Base-by-base conservation (phyloP, 2,888 invertebrate species). In the Pachliopta kotzebuea region DNA sequence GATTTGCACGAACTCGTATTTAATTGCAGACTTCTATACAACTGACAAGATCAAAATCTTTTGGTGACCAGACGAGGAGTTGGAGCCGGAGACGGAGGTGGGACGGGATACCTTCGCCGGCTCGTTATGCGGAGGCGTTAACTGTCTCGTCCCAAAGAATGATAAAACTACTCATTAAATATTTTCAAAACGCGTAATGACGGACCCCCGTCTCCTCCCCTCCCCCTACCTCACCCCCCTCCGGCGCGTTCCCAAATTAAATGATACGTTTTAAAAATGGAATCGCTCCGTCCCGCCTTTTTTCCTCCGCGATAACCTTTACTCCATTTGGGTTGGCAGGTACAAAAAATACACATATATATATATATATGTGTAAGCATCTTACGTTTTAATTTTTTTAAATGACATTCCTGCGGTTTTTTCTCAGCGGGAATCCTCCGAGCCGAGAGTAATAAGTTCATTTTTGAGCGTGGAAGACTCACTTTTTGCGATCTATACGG, bases 261-360 rank as follows among this genome's bases (percentile, higher is more conserved):
- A 91, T 91, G 88, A 91, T 90, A 90, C 88, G 88, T 91, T 91
- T 90, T 86, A 88, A 90, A 90, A 91, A 90, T 90, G 91, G 89
- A 90, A 91, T 90, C 89, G 89, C 86, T 88, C 85, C 73, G 88
- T 81, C 89, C 90, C 90, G 90, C 90, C 90, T 88, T 88, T 88
- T 89, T 89, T 86, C 84, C 86, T 81, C 76, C 80, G 87, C 90
- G 90, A 91, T 91, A 90, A 89, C 89, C 89, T 90, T 90, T 85
- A 86, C 87, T 85, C 88, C 88, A 84, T 87, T 88, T 85, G 88
- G 85, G 84, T 85, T 83, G 85, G 84, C 88, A n/a, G 81, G 85
- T 85, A 88, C 81, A n/a, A 20, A 49, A 84, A 86, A 88, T 88
- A 70, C 26, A 70, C n/a, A n/a, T n/a, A n/a, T n/a, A n/a, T n/a